Evolutionary conservation across 2,113 vertebrate species (phyloP), one percentile per base, ranked within the genome.

Genomic region (Pelecanoides urinatrix): DNA sequence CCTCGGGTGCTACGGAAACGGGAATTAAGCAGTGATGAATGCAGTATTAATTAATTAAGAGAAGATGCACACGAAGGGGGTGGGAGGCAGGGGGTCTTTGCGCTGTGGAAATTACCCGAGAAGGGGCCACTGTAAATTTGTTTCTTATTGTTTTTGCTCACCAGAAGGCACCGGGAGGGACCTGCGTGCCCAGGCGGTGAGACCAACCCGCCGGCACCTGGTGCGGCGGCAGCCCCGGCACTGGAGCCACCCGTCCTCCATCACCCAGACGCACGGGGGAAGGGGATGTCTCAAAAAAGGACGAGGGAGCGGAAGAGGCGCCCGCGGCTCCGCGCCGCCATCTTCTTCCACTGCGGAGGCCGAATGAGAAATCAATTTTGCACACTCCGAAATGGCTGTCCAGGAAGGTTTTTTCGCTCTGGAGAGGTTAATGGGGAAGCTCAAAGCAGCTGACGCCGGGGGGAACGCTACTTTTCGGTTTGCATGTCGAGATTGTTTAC

Each of bases 11-110:
- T 85, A 95, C 88, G 92, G 97, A 97, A 97, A 96, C 94, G 3
- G 68, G 96, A 96, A 97, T 96, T 97, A 97, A 96, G 96, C 78
- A 2, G 90, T 94, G 94, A 97, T 96, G 97, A 98, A 97, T 86
- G 78, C 49, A n/a, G 86, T 96, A 95, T 98, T 97, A 97, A 97
- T 98, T 96, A 98, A 97, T 97, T 96, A 95, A 97, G 80, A 55
- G 82, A 95, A 93, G 95, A 93, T 10, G n/a, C 90, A 50, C 30
- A 7, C 1, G 63, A n/a, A 96, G 78, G 45, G 90, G 88, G 86
- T 6, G 59, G 80, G 70, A 75, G 36, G 77, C 56, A 65, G 81
- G 68, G 66, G 90, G 67, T 86, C 63, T 90, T 65, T 38, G 84
- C 45, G 3, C 88, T 12, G 52, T 34, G 79, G 84, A 88, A 75